Evolutionary conservation across 2,113 vertebrate species (phyloP), one percentile per base, ranked within the genome.

Genomic region (Onychostoma macrolepis): DNA sequence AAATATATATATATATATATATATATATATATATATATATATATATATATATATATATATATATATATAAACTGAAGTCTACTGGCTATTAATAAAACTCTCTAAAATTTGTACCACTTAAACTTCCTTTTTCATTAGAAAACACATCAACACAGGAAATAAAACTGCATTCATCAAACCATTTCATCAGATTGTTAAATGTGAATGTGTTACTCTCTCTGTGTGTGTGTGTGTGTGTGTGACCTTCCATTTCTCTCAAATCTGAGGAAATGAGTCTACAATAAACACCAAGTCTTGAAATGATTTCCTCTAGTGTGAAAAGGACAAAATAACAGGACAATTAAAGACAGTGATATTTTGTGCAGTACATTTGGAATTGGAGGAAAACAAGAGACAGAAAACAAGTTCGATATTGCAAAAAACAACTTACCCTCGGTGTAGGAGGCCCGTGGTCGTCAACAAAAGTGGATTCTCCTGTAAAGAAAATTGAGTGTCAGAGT

Each of bases 381-480:
- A 58, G 33, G 21, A 15, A 69, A 86, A 69, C n/a, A 80, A 26
- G 38, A 12, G 17, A 28, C 67, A 24, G 48, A 58, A 13, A 28
- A 28, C 80, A 17, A 69, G 36, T 17, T n/a, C n/a, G 36, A 85
- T 85, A n/a, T 3, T 7, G 0, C 56, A 77, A 41, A 33, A 17
- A 53, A 45, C 5, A 17, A 78, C 96, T 96, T 92, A 99, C 98
- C 96, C 96, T 97, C 71, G 95, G 95, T 87, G 93, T 93, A 53
- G 94, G 95, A 78, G 96, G 97, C 69, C 96, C 96, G 2, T 99
- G 97, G 90, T 99, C 98, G 93, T 99, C 97, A 93, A 97, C 91
- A 48, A 97, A 99, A 91, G 98, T 99, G 87, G 98, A 99, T 94
- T 98, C 96, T 93, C 98, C 98, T 96, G 92, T 86, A 86, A 90